phyloP scores from a whole-genome alignment of 2,888 invertebrate species.

The Melanophora roralis region DNA sequence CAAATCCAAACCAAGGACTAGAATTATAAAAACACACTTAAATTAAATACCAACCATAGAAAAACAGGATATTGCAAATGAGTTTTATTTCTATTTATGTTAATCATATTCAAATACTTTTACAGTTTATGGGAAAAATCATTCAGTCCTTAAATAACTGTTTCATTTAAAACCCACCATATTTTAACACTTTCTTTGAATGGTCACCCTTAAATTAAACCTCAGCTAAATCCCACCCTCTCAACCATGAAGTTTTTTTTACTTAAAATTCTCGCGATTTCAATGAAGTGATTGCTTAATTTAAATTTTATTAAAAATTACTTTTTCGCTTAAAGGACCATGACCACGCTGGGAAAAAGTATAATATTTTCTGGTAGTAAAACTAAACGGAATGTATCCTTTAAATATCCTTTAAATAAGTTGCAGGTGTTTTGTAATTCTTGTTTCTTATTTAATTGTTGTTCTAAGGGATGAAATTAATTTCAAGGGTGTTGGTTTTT shows the following conservation, averaged over 20 bases:
- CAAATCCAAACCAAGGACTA: no score
- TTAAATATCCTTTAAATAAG: conserved; percentile 3
- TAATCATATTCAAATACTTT: no score
- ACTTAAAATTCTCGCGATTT: not conserved
- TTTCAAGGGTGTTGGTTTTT: conserved; percentile 37
- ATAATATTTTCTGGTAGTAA: not conserved
- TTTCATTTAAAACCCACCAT: not conserved
- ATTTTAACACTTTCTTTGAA: not conserved
- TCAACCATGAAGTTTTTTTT: conserved; percentile 10
- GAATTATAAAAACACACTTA: no score
- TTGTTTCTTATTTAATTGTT: not conserved
- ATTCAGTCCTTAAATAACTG: no score
- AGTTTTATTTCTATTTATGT: no score
- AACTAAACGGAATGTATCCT: not conserved
- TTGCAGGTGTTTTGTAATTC: conserved; percentile 35
- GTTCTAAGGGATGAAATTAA: not conserved
- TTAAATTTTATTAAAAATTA: not conserved
- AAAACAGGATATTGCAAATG: no score
- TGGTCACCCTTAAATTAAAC: not conserved
- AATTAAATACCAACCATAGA: no score
- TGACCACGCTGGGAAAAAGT: conserved; percentile 38
- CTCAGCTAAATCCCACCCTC: conserved; percentile 15
- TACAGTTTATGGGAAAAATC: no score
- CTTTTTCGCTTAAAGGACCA: not conserved
- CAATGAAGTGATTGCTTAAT: not conserved